Evolutionary conservation across 2,888 invertebrate genomes (phyloP), one percentile per base, ranked within the genome.

Genomic region (Diarsia rubi): DNA sequence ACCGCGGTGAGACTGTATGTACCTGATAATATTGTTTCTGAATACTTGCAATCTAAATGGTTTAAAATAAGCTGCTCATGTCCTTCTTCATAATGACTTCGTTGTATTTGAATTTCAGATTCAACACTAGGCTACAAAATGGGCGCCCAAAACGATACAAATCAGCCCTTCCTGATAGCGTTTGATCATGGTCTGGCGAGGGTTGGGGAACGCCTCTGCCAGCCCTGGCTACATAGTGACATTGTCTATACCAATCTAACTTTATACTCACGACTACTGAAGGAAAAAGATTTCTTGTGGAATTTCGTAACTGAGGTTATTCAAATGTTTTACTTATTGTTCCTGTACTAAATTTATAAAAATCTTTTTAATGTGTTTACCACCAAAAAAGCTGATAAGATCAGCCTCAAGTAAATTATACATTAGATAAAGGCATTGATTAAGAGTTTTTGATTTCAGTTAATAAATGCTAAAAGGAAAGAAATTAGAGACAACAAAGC

Each of bases 191-290:
- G 78, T 0, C 67, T 84, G 3, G 76, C 76, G 0, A 77, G 75
- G 9, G 12, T 52, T 12, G 70, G 83, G 0, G 72, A 78, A 11
- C 75, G 90, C 6, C 21, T 90, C 8, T 85, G 78, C 42, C 83
- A 86, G 52, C 90, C 90, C 0, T 90, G 90, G 90, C 72, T 90
- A 6, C 84, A 90, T 63, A 86, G 64, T 19, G 87, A 90, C 27
- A 31, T 82, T 0, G 21, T 90, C 0, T 90, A 88, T 54, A 81
- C 69, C 14, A 84, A 84, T 69, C 78, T 86, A 9, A 81, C 86
- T 0, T 12, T 69, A 1, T 84, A 86, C 21, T 49, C 69, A 24
- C 66, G 59, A n/a, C 66, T 86, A 16, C 12, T 69, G 6, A 47
- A 69, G 11, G 24, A 66, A 21, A 86, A 69, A n/a, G 19, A 79